Evolutionary conservation across 2,113 vertebrate species (phyloP).

Genomic region (Erpornis zantholeuca): DNA sequence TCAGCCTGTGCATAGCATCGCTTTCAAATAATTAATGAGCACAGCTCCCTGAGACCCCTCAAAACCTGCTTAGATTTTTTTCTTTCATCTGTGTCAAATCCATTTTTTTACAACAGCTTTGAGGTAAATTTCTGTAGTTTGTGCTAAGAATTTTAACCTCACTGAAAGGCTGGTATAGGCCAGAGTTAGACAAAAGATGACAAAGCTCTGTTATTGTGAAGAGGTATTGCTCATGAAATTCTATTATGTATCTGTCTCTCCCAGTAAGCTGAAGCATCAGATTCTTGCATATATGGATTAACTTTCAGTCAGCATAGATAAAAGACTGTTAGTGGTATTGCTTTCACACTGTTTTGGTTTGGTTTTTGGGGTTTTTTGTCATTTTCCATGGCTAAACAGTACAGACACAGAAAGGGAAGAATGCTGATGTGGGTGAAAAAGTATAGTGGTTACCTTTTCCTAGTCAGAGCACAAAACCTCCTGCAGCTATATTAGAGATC

Average conservation of each 20-base stretch:
- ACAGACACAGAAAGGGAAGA: not conserved
- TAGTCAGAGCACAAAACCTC: not conserved
- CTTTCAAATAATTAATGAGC: slow-evolving; percentile 42
- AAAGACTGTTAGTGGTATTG: slow-evolving; percentile 76
- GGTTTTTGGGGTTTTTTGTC: not conserved
- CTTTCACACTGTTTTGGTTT: not conserved
- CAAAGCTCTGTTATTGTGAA: slow-evolving; percentile 72
- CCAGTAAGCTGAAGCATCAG: slow-evolving; percentile 79
- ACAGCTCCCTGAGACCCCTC: not conserved
- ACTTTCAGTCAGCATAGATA: slow-evolving; percentile 77
- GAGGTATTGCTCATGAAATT: slow-evolving; percentile 69
- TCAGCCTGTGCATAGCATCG: not conserved
- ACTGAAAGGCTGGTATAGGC: slow-evolving; percentile 61
- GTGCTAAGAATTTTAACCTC: slow-evolving; percentile 72
- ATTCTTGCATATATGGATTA: slow-evolving; percentile 86
- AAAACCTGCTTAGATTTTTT: slow-evolving; percentile 22
- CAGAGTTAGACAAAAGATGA: slow-evolving; percentile 77
- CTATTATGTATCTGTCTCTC: slow-evolving; percentile 83
- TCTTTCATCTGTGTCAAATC: slow-evolving; percentile 24
- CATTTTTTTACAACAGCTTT: slow-evolving; percentile 67
- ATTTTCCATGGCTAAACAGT: slow-evolving; percentile 57
- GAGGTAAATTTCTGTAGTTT: slow-evolving; percentile 68
- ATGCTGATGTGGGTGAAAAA: slow-evolving; percentile 22
- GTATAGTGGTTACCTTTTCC: not conserved
- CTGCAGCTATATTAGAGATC: not conserved